Conservation (phyloP, 2,888 invertebrate species). For the Drosophila kambysellisi region DNA sequence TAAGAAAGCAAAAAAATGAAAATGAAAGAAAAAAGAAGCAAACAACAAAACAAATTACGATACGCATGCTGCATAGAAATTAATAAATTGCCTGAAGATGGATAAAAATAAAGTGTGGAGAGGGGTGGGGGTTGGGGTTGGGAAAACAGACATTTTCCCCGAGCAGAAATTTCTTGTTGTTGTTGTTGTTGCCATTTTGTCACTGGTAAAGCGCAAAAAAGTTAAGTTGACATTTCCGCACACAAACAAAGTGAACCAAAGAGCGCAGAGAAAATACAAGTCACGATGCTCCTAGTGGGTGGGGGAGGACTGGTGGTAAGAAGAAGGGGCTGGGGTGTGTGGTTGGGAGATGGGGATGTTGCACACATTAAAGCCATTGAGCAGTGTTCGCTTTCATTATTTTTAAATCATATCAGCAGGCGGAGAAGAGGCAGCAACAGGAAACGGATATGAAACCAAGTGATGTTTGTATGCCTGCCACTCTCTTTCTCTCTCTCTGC, state of each 20-base stretch:
- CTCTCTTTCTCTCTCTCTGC: neutral
- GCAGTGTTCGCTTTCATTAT: slow-evolving; percentile 72
- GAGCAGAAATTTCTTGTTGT: slow-evolving; percentile 39
- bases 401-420: slow-evolving; percentile 77
- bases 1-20: slow-evolving; percentile 4
- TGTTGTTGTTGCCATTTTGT: slow-evolving; percentile 36
- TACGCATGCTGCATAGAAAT: slow-evolving; percentile 78
- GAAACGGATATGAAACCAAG: slow-evolving; percentile 73
- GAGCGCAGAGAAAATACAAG: slow-evolving; percentile 30
- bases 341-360: neutral
- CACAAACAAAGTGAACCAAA: slow-evolving; percentile 14
- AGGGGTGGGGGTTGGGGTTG: neutral
- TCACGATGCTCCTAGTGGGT: slow-evolving; percentile 30
- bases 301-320: no score
- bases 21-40: slow-evolving; percentile 5
- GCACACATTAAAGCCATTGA: slow-evolving; percentile 56
- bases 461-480: slow-evolving; percentile 53
- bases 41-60: slow-evolving; percentile 67
- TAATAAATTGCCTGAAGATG: slow-evolving; percentile 66
- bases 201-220: slow-evolving; percentile 55
- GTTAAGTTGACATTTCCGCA: slow-evolving; percentile 78
- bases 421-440: slow-evolving; percentile 33
- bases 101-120: neutral
- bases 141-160: slow-evolving; percentile 39
- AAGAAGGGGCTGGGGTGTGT: neutral